Percentiles rank a stretch among this genome's conserved stretches.
Evolutionary conservation across 2,888 invertebrate genomes (phyloP).

Genomic region (Trissolcus brochymenae): DNA sequence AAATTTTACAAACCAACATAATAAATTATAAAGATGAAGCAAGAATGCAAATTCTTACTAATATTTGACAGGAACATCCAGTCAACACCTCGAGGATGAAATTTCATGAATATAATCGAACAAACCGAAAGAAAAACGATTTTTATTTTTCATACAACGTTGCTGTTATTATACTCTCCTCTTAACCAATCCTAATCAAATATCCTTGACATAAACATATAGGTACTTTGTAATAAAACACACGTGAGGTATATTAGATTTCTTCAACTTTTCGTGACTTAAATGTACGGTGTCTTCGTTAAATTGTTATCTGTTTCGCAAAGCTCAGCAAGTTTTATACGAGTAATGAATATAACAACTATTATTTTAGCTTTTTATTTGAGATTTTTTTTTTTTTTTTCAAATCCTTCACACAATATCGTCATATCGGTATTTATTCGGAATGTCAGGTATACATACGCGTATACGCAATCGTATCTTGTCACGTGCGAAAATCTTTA

Average conservation of each 20-base stretch:
- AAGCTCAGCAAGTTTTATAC: conserved; percentile 16
- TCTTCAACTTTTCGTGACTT: conserved; percentile 16
- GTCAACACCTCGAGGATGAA: no score
- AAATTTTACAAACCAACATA: no score
- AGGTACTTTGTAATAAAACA: conserved; percentile 13
- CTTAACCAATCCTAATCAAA: neutral
- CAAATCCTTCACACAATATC: neutral
- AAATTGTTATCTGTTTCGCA: conserved; percentile 28
- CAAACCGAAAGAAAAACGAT: no score
- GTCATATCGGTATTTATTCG: conserved; percentile 18
- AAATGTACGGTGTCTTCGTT: conserved; percentile 21
- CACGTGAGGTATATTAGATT: conserved; percentile 17
- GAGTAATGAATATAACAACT: conserved; percentile 6
- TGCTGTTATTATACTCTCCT: no score
- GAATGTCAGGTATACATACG: conserved; percentile 5
- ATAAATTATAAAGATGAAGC: no score
- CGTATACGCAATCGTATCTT: conserved; percentile 6
- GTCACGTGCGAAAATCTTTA: conserved; percentile 31
- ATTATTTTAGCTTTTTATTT: conserved; percentile 7
- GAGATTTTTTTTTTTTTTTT: neutral
- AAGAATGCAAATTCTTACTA: no score
- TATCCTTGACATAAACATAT: conserved; percentile 19
- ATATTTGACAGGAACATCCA: no score
- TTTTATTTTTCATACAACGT: no score
- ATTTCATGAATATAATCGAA: no score